Evolutionary conservation across 2,113 vertebrate species (phyloP).

Genomic region (Sebastes fasciatus): DNA sequence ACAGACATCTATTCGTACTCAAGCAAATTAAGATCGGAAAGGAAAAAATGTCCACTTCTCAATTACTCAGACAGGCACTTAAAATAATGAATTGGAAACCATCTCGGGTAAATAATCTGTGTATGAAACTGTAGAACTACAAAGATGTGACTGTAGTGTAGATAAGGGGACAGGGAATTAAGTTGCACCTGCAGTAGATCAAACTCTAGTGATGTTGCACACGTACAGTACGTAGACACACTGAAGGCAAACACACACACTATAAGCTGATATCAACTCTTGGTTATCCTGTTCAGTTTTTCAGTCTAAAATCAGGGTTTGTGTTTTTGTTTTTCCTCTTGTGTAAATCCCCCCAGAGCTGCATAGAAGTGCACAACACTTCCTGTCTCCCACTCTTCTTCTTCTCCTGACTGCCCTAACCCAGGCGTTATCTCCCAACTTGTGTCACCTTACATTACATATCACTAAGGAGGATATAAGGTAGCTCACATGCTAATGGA

Average conservation of each 20-base stretch:
- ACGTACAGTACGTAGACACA: neutral
- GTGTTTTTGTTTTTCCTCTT: neutral
- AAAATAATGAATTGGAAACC: slow-evolving; percentile 45
- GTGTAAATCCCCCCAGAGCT: neutral
- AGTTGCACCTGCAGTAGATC: slow-evolving; percentile 27
- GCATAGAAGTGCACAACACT: neutral
- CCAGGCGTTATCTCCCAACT: slow-evolving; percentile 62
- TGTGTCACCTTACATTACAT: slow-evolving; percentile 78
- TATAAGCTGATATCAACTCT: neutral
- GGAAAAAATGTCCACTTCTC: slow-evolving; percentile 10
- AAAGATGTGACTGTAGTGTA: slow-evolving; percentile 12
- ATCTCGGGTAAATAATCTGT: slow-evolving; percentile 44
- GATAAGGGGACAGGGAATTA: slow-evolving; percentile 28
- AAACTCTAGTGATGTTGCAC: slow-evolving; percentile 13
- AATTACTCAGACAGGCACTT: slow-evolving; percentile 42
- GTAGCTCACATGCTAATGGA: slow-evolving; percentile 59
- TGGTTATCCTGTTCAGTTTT: neutral
- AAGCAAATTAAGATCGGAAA: slow-evolving; percentile 14
- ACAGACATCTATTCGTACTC: slow-evolving; percentile 6
- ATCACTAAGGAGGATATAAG: slow-evolving; percentile 70
- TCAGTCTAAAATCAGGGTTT: neutral
- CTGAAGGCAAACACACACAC: neutral
- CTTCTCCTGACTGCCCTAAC: slow-evolving; percentile 52
- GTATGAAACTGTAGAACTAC: slow-evolving; percentile 49
- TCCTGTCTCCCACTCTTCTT: slow-evolving; percentile 41